These are phyloP conservation scores for Synanceia verrucosa DNA, from an alignment of 2,797 vertebrate species.

Conservation along the genomic window DNA sequence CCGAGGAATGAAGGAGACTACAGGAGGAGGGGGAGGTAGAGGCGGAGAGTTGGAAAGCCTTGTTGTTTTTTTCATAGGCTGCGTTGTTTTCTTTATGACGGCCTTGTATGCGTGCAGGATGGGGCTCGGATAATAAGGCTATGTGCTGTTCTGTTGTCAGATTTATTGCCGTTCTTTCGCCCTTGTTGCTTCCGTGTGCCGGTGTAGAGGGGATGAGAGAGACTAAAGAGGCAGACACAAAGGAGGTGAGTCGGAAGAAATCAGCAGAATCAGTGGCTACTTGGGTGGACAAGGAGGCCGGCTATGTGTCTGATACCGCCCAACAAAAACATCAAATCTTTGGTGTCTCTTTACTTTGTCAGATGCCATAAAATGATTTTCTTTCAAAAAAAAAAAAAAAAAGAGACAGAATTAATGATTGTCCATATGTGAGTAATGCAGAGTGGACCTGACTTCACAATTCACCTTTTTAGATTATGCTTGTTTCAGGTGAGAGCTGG, in stretches of 20 bases:
- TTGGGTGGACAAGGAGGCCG: conserved; percentile 54
- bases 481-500: conserved; percentile 74
- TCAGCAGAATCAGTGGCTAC: conserved; percentile 64
- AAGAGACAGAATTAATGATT: conserved; percentile 77
- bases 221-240: conserved; percentile 64
- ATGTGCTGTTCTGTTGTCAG: conserved; percentile 80
- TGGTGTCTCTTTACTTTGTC: conserved; percentile 78
- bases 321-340: conserved; percentile 74
- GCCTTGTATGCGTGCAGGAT: conserved; percentile 71
- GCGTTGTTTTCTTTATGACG: conserved; percentile 73
- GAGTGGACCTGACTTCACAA: conserved; percentile 76
- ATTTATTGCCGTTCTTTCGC: conserved; percentile 82
- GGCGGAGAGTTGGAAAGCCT: conserved; percentile 66
- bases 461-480: conserved; percentile 70
- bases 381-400: too few relatives aligned
- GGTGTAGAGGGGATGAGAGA: conserved; percentile 41
- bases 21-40: conserved; percentile 66
- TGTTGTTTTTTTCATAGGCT: conserved; percentile 68
- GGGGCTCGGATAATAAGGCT: conserved; percentile 75
- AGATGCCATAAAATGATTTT: conserved; percentile 69
- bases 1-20: conserved; percentile 74
- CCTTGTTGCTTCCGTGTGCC: conserved; percentile 73
- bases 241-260: conserved; percentile 61
- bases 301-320: conserved; percentile 51
- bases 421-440: conserved; percentile 74